Evolutionary conservation across 2,113 vertebrate species (phyloP), one percentile per base, ranked within the genome.

Genomic region (Tragulus kanchil): DNA sequence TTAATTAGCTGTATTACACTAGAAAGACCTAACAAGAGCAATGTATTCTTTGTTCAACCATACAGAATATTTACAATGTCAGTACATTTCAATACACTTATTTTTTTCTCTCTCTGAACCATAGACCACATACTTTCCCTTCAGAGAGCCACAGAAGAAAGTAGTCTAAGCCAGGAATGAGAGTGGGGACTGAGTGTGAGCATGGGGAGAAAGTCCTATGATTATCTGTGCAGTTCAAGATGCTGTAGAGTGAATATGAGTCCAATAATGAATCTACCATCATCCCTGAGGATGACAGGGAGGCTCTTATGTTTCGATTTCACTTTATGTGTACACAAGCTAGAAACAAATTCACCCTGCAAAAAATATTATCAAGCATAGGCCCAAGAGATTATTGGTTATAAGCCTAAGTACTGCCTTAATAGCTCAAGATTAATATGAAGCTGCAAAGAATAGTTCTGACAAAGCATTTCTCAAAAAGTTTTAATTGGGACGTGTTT

Each of bases 91-190:
- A 93, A n/a, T 89, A n/a, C 8, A 61, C 58, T 96, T 25, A 13
- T 96, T 28, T 96, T 96, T 97, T 96, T 92, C 45, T 96, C 86
- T 77, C 36, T 86, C 25, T 64, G 54, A 82, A 61, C 28, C 0
- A 71, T 91, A 81, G 83, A 62, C 28, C 31, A 36, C 4, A 26
- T 17, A 12, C 78, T 97, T 56, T 81, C 73, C 77, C 89, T 98
- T 97, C 58, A 90, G 45, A 59, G 42, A 86, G 86, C 42, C 87
- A 50, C n/a, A 73, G 25, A 6, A 95, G 11, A 75, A 93, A 79
- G 88, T 77, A 89, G 85, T 89, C 8, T 42, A 62, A 93, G 25
- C 52, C 12, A 48, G 21, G 50, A 13, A 65, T 42, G 77, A 28
- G 12, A 4, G 2, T 64, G 0, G 4, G 12, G 36, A 19, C 2